Base-by-base conservation (phyloP, 2,888 invertebrate genomes). In the Gymnosoma rotundatum region DNA sequence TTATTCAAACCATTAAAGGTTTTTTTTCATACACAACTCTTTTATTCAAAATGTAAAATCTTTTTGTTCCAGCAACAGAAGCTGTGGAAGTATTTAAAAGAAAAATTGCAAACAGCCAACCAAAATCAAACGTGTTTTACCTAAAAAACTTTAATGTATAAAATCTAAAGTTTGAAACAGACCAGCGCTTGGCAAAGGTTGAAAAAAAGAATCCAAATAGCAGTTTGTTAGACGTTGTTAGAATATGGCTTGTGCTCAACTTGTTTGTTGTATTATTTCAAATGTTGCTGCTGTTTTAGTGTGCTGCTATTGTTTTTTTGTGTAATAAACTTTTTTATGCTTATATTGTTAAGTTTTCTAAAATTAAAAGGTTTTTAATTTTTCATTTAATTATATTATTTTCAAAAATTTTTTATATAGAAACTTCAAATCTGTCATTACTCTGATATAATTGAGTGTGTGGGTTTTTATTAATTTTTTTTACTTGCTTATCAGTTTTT, bases 191-290 rank as follows among this genome's bases (percentile, higher is more conserved):
- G 74, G 20, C 18, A 56, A 63, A 48, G n/a, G 32, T 63, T 70
- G 25, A 32, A 66, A 56, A 12, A 66, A 69, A 63, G 32, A 36
- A 45, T 54, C 42, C 61, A 61, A 69, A 61, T 36, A 52, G 60
- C 54, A 32, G 54, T 66, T 64, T 20, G 25, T 64, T 64, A 42
- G 42, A 42, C 12, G 12, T 18, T 67, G 32, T 61, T 70, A 78
- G 69, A 78, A 70, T 63, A 70, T 63, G 69, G 61, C 78, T 78
- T 78, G 69, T 78, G 78, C 78, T 78, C 54, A 78, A 78, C 76
- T 69, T 25, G 76, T 78, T 78, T 78, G 42, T 78, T 69, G 52
- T 60, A 69, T 76, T 61, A 69, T 76, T 45, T 67, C 48, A 75
- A 66, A 66, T 38, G 66, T 16, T 75, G 58, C 38, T 66, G 32